Evolutionary conservation across 2,888 invertebrate species (phyloP), one percentile per base, ranked within the genome.

Genomic region (Catocala nupta): DNA sequence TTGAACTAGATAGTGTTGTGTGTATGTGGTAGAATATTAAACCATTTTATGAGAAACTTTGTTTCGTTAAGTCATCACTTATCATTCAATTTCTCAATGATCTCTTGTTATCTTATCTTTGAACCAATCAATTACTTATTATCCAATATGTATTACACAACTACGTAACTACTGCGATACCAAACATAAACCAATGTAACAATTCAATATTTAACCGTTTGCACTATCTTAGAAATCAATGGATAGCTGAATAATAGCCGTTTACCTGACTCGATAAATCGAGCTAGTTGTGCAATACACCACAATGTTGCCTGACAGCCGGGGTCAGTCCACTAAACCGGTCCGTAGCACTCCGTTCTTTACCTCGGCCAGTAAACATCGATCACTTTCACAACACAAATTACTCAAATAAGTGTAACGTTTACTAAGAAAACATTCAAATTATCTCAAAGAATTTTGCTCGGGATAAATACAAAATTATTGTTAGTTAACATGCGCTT

Each of bases 251-350:
- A 70, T 69, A 73, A 69, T 73, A 58, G 63, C 44, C 64, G 65
- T 64, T 73, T 70, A 69, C 66, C 59, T 55, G 68, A 16, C 55
- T 64, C 55, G 63, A 70, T 71, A 75, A 77, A 70, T 78, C 71
- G 60, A 55, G 62, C 55, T 54, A 51, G 71, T 80, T 78, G 80
- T 80, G 81, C 79, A 77, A 80, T 70, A 75, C 73, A 55, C 68
- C 66, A 77, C 66, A 73, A 66, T 65, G 57, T 68, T 69, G 72
- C 68, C 48, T 69, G 74, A 67, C 71, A 65, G 61, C 66, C 63
- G 76, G 75, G 81, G 81, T 80, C 77, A 76, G 62, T 78, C 73
- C 70, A 71, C 71, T 61, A 72, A 80, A 80, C 80, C 80, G 80
- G 80, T 78, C 66, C 39, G 54, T 52, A 65, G 61, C 59, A 65